Evolutionary conservation across 64 coral and sea anemone genomes (phyloP), one percentile per base, ranked within the genome.

Genomic region (Actinia tenebrosa): DNA sequence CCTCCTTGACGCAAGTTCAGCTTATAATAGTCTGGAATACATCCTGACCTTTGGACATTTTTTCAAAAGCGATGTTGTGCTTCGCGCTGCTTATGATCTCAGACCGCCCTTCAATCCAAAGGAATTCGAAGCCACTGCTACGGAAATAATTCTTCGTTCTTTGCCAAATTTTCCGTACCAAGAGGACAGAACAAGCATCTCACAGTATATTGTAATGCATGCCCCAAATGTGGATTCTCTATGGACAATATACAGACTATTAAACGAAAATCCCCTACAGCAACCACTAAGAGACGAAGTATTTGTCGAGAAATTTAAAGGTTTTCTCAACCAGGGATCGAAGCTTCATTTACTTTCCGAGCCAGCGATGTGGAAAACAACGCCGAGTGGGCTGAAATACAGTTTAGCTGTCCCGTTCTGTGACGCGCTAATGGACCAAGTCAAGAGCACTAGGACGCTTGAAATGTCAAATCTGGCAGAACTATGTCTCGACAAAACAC

Each of bases 331-430:
- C 45, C 19, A 18, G 16, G 15, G 19, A 16, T 45, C 3, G 27
- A 91, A 80, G 56, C 77, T 78, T 44, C 64, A 86, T 60, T 27
- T 87, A 37, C 78, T 91, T 18, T n/a, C n/a, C n/a, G 22, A 91
- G 11, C 25, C 68, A 20, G 44, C 0, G 16, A 62, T 90, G 62
- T 91, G 90, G 90, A 10, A 62, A 53, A 3, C 69, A 18, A 85
- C 72, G 55, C 90, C 90, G 16, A 27, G 42, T 50, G 64, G 4
- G 16, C 56, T 91, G 47, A 91, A 83, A 26, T 56, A 50, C 16
- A 77, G 45, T 44, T 30, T 87, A 9, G 84, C 90, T 17, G 46
- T 25, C 71, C 84, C n/a, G 13, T 91, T 91, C 22, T 87, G 72
- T 30, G 23, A 83, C 7, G 77, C 5, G 26, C 8, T 91, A 45